phyloP scores from a whole-genome alignment of 2,888 invertebrate genomes.

The Eupithecia pulchellata region DNA sequence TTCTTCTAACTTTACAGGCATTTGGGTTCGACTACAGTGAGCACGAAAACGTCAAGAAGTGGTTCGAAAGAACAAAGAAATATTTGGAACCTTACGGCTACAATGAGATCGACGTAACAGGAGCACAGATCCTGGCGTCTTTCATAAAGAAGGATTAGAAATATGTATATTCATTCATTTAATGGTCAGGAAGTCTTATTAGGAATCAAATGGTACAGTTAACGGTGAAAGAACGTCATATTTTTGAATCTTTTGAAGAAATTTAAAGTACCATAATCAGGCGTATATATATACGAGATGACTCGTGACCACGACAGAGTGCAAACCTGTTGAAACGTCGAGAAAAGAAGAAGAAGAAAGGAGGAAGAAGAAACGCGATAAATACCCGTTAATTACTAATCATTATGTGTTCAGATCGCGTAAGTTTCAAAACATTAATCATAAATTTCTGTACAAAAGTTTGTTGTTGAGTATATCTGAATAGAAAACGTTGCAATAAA shows the following conservation, averaged over 20 bases:
- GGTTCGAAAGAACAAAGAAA: conserved; percentile 88
- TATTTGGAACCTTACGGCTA: conserved; percentile 88
- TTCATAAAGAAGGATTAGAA: conserved; percentile 75
- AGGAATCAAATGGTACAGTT: background rate
- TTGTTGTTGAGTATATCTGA: background rate
- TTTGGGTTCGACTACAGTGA: conserved; percentile 83
- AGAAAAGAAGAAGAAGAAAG: no score
- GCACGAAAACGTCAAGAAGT: conserved; percentile 85
- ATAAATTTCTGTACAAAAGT: background rate
- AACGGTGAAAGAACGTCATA: background rate
- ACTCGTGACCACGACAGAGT: background rate
- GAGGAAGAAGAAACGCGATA: no score
- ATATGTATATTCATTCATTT: background rate
- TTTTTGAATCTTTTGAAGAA: background rate
- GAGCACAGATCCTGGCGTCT: conserved; percentile 84
- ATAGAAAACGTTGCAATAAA: conserved; percentile 40
- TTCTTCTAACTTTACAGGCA: conserved; percentile 68
- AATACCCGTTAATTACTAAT: no score
- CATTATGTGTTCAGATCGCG: no score
- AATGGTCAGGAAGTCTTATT: background rate
- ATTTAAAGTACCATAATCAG: background rate
- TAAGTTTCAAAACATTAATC: background rate
- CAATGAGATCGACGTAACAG: conserved; percentile 87
- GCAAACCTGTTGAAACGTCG: no score
- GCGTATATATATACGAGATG: no score